Evolutionary conservation across 2,888 invertebrate species (phyloP).

Genomic region (Tenthredo mesomela): DNA sequence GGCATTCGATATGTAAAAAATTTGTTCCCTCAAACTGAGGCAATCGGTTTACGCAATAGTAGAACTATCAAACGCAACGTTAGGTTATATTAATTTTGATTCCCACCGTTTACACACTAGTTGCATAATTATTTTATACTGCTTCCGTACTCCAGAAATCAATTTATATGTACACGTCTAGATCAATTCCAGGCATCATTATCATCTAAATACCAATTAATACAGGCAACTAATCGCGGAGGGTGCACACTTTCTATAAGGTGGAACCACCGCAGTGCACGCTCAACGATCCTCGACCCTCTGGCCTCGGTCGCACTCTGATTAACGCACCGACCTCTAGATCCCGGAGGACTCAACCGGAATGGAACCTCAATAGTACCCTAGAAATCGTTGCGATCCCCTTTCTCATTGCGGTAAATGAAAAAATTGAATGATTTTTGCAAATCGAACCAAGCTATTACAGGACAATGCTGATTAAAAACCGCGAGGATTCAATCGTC

Average conservation of each 20-base stretch:
- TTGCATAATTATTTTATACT: constrained; percentile 20
- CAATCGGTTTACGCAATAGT: background rate
- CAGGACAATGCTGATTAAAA: background rate
- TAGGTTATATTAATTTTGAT: background rate
- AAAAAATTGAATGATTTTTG: background rate
- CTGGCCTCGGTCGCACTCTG: constrained; percentile 27
- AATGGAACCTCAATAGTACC: background rate
- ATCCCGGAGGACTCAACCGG: background rate
- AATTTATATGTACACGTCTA: background rate
- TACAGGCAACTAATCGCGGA: background rate
- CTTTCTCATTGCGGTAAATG: background rate
- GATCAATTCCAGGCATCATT: background rate
- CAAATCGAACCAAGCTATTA: background rate
- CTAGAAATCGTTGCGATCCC: background rate
- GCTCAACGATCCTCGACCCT: constrained; percentile 34
- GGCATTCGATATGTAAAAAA: background rate
- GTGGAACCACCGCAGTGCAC: constrained; percentile 7
- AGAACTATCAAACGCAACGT: background rate
- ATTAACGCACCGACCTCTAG: constrained; percentile 34
- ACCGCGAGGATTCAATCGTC: background rate
- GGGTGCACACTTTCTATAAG: constrained; percentile 32
- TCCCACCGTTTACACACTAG: background rate
- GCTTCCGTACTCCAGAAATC: constrained; percentile 2
- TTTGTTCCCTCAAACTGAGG: background rate
- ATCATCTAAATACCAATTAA: background rate